phyloP scores from a whole-genome alignment of 1,140 invertebrate species.

The Polypedilum pembai region DNA sequence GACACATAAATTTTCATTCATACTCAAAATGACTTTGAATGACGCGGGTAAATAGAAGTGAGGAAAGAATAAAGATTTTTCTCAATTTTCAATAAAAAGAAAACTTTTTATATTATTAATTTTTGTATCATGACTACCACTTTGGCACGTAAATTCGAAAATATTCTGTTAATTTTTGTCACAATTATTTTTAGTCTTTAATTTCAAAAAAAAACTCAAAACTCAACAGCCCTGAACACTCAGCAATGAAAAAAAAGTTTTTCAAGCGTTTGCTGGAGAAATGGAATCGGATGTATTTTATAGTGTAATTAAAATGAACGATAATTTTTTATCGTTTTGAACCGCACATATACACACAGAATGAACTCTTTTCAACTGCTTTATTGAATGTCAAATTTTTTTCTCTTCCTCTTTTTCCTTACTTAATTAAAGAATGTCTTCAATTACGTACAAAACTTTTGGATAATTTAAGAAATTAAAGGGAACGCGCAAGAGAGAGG shows the following conservation, averaged over 20 bases:
- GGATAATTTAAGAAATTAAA: no score
- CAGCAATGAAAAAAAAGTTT: neutral
- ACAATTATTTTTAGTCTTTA: neutral
- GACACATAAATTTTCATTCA: constrained; percentile 3
- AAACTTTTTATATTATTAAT: neutral
- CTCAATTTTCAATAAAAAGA: no score
- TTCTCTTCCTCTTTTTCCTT: neutral
- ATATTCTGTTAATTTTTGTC: constrained; percentile 14
- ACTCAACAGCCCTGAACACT: neutral
- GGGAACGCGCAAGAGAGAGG: no score
- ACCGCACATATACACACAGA: neutral
- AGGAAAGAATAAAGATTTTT: neutral
- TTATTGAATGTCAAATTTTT: neutral
- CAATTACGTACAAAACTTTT: neutral
- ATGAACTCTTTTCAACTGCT: neutral
- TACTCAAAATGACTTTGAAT: neutral
- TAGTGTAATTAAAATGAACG: constrained; percentile 18
- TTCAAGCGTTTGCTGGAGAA: neutral
- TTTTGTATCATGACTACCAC: neutral
- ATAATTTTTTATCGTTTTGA: constrained; percentile 25
- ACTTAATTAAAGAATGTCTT: neutral
- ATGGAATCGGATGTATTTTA: constrained; percentile 13
- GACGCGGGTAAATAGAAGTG: neutral
- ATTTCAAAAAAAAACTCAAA: neutral
- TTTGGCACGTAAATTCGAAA: neutral